Base-by-base conservation (phyloP, 2,797 vertebrate species). In the Anguilla pacifica region DNA sequence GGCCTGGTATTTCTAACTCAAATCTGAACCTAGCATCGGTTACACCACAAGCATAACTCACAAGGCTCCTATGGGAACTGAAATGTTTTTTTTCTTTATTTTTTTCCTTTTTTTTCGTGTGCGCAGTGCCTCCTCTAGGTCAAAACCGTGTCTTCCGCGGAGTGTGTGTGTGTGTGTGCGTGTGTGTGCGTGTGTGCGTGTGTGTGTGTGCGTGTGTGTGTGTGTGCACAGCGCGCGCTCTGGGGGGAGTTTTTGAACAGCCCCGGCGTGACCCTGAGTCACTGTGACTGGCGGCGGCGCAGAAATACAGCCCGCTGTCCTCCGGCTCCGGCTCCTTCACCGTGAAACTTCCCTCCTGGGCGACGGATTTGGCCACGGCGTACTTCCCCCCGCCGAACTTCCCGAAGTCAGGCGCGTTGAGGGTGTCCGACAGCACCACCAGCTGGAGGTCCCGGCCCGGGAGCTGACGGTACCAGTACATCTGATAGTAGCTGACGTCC, bases 401-500 rank as follows among this genome's bases (percentile, higher is more conserved):
- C 6, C 61, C 87, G 22, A 67, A 86, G 17, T 82, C 57, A 39
- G 22, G 46, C 6, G 15, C 0, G 5, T 28, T 3, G 6, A 9
- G 10, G 28, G 74, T 11, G 19, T 46, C 4, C 15, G 84, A 82
- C 3, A 31, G 19, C 9, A 81, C 87, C 28, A 88, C 46, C 2
- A 86, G 84, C 84, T 86, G 11, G 2, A 86, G 57, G 10, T 35
- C 53, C 7, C 84, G 28, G 28, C 61, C 85, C 57, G 61, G 85
- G 35, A 59, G 85, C 61, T 88, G 85, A 0, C 57, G 84, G 46
- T 15, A 88, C 85, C 88, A 88, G 85, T 86, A 86, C 88, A 88
- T 88, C 59, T 84, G 87, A 15, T 72, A 3, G 15, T 59, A 85
- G 81, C 61, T 77, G 10, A 1, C 83, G 39, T 84, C 88, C 3